A percentile compares a stretch with the other conserved stretches of the same genome.
Conservation (phyloP, 2,797 vertebrate species). For the Spatula clypeata region DNA sequence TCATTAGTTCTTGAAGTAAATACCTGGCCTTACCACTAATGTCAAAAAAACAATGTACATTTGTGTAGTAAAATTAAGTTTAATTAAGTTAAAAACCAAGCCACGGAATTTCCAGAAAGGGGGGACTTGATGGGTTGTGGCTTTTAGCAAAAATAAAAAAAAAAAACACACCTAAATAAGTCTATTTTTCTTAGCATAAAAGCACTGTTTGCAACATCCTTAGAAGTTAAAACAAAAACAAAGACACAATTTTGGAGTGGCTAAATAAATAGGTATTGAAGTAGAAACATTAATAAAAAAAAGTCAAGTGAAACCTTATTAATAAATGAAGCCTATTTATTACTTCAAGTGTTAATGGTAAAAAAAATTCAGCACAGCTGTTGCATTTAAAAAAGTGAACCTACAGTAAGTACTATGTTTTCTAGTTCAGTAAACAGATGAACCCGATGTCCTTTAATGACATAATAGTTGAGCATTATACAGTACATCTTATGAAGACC, state of each 20-base stretch:
- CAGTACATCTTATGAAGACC: slow-evolving; percentile 94
- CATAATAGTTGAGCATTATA: slow-evolving; percentile 88
- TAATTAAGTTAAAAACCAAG: background rate
- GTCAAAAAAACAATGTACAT: background rate
- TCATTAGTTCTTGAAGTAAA: background rate
- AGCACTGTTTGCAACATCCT: background rate
- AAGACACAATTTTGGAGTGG: background rate
- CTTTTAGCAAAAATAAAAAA: background rate
- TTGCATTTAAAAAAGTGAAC: slow-evolving; percentile 91
- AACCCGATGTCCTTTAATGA: slow-evolving; percentile 88
- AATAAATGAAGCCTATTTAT: slow-evolving; percentile 90
- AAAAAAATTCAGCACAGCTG: slow-evolving; percentile 95
- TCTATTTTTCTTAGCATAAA: background rate
- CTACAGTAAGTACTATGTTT: slow-evolving; percentile 88
- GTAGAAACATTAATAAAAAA: slow-evolving; percentile 61
- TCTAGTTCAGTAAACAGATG: slow-evolving; percentile 90
- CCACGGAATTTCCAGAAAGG: background rate
- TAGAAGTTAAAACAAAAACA: background rate
- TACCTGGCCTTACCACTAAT: background rate
- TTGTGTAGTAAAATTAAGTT: background rate
- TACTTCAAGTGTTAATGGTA: slow-evolving; percentile 93
- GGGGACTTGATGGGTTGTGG: background rate
- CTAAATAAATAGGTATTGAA: background rate
- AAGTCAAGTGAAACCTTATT: slow-evolving; percentile 88
- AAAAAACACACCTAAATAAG: background rate